Conservation (phyloP, 2,113 vertebrate genomes). For the Ammodytes dubius region DNA sequence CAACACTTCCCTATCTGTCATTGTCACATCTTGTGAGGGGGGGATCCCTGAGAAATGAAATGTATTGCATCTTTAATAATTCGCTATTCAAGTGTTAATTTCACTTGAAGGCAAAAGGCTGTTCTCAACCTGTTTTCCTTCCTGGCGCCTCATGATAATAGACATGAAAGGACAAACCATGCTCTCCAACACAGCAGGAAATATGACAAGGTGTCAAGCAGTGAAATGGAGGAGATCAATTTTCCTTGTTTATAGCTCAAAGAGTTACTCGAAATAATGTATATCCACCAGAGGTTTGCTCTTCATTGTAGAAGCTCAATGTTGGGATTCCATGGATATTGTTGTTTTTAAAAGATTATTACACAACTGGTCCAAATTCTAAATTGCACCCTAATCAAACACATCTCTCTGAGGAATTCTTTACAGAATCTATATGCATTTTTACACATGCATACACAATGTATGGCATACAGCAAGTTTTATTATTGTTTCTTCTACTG, state of each 20-base stretch:
- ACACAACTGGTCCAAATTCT: not conserved
- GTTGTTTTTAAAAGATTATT: not conserved
- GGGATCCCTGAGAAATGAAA: slow-evolving; percentile 18
- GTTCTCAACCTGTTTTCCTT: slow-evolving; percentile 36
- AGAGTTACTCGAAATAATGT: slow-evolving; percentile 25
- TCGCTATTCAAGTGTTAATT: slow-evolving; percentile 54
- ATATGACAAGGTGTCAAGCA: slow-evolving; percentile 54
- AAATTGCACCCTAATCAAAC: not conserved
- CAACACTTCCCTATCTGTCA: slow-evolving; percentile 39
- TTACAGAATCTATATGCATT: not conserved
- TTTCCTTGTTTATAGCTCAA: slow-evolving; percentile 41
- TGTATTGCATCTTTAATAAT: slow-evolving; percentile 58
- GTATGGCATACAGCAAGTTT: not conserved
- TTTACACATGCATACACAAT: not conserved
- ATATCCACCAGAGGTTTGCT: slow-evolving; percentile 5
- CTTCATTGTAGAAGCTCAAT: slow-evolving; percentile 16
- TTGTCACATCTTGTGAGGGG: not conserved
- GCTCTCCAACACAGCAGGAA: slow-evolving; percentile 59
- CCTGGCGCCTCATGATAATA: slow-evolving; percentile 49
- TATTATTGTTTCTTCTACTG: not conserved
- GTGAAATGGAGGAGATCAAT: slow-evolving; percentile 59
- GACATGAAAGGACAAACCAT: slow-evolving; percentile 58
- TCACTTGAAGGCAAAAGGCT: slow-evolving; percentile 56
- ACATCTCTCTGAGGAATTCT: not conserved
- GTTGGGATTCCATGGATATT: slow-evolving; percentile 10